phyloP scores from a whole-genome alignment of 2,888 invertebrate species.

The Diloba caeruleocephala region DNA sequence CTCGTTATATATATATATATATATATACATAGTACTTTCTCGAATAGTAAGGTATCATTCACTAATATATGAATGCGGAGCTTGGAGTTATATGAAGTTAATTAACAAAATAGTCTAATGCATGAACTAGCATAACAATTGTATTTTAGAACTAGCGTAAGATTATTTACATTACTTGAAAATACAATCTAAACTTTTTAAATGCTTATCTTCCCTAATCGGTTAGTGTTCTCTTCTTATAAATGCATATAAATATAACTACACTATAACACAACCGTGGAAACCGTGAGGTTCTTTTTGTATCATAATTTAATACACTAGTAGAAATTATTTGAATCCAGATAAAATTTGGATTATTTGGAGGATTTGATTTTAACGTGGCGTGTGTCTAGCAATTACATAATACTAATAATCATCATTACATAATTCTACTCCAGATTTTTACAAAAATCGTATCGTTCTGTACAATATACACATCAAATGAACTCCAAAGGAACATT shows the following conservation, averaged over 20 bases:
- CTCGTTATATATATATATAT: too few species aligned
- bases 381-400: conserved; percentile 1
- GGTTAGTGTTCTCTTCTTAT: conserved; percentile 33
- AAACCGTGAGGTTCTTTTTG: conserved; percentile 61
- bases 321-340: conserved; percentile 14
- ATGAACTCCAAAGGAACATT: conserved; percentile 38
- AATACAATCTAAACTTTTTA: too few species aligned
- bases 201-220: conserved; percentile 23
- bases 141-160: too few species aligned
- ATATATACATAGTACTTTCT: too few species aligned
- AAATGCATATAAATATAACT: conserved; percentile 45
- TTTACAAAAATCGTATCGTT: conserved; percentile 31
- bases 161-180: too few species aligned
- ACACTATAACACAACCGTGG: conserved; percentile 65
- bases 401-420: conserved; percentile 20
- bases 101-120: too few species aligned
- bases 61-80: too few species aligned
- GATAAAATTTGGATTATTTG: too few species aligned
- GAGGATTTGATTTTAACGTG: too few species aligned
- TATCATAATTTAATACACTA: conserved; percentile 34
- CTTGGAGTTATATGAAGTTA: too few species aligned
- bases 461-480: conserved; percentile 35
- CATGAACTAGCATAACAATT: too few species aligned
- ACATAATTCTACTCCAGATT: conserved; percentile 20
- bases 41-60: too few species aligned